Evolutionary conservation across 2,888 invertebrate genomes (phyloP).

Genomic region (Lutraria lutraria): DNA sequence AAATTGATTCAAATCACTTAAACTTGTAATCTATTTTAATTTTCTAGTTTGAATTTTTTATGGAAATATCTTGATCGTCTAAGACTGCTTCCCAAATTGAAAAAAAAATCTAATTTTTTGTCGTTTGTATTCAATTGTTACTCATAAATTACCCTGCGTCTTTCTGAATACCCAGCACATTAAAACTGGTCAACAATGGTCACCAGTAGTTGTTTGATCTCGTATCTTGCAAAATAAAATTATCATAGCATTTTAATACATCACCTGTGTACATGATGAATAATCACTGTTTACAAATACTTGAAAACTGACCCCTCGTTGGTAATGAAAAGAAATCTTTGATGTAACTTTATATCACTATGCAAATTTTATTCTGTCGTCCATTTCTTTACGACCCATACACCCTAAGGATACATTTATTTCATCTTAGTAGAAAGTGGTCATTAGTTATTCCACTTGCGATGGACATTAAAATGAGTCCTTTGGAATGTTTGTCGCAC

Average conservation of each 20-base stretch:
- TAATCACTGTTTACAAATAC: conserved; percentile 28
- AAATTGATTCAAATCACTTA: neutral
- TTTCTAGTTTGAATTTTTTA: neutral
- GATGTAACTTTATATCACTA: conserved; percentile 47
- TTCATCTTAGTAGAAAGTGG: conserved; percentile 38
- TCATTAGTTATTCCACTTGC: conserved; percentile 28
- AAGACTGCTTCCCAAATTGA: neutral
- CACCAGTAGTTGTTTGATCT: conserved; percentile 28
- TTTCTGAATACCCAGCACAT: neutral
- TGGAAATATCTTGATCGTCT: neutral
- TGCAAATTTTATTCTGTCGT: conserved; percentile 38
- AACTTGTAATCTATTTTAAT: neutral
- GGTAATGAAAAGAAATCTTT: neutral
- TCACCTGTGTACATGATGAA: conserved; percentile 33
- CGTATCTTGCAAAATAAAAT: conserved; percentile 41
- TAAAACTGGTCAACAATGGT: conserved; percentile 1
- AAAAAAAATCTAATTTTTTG: neutral
- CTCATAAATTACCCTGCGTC: neutral
- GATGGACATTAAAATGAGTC: conserved; percentile 25
- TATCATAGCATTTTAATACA: conserved; percentile 47
- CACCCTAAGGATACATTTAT: neutral
- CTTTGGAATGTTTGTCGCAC: conserved; percentile 14
- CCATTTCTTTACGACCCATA: conserved; percentile 19
- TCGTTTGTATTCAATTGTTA: neutral
- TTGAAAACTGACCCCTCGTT: conserved; percentile 42